These are phyloP conservation scores for Thalpophila matura DNA, from an alignment of 2,888 invertebrate genomes.

Conservation along the genomic window DNA sequence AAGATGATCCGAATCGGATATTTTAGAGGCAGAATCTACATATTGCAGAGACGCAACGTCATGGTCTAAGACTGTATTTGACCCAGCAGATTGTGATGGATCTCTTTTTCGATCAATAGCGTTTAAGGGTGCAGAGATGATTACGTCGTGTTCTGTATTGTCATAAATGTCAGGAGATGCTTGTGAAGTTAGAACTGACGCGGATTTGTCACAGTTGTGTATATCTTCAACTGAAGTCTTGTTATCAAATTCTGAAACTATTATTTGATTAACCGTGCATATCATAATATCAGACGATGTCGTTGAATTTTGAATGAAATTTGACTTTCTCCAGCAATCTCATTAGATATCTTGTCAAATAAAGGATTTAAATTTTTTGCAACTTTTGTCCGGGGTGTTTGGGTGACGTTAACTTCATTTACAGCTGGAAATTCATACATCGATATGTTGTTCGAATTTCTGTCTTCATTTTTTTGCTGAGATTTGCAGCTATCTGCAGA, in stretches of 20 bases:
- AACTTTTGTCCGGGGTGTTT: slow-evolving; percentile 1
- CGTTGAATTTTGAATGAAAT: slow-evolving; percentile 19
- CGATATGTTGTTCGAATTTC: neutral
- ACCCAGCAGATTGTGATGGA: slow-evolving; percentile 8
- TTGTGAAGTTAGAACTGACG: slow-evolving; percentile 7
- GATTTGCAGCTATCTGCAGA: slow-evolving; percentile 11
- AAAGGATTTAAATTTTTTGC: neutral
- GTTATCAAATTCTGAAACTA: slow-evolving; percentile 17
- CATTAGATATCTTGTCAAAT: slow-evolving; percentile 14
- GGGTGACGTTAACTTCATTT: slow-evolving; percentile 5
- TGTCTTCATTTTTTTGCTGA: slow-evolving; percentile 1
- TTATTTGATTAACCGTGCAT: slow-evolving; percentile 19
- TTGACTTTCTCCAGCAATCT: slow-evolving; percentile 14
- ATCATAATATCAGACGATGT: slow-evolving; percentile 16
- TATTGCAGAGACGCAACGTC: slow-evolving; percentile 7
- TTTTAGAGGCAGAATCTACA: slow-evolving; percentile 10
- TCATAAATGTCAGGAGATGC: no score
- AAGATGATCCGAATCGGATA: slow-evolving; percentile 11
- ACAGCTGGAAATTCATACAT: neutral
- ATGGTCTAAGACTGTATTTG: slow-evolving; percentile 7
- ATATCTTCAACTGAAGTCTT: slow-evolving; percentile 6
- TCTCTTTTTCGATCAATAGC: slow-evolving; percentile 10
- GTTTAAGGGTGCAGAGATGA: slow-evolving; percentile 4
- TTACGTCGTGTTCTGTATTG: slow-evolving; percentile 8
- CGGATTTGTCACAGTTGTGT: slow-evolving; percentile 8